Conservation (phyloP, 2,797 vertebrate genomes). For the Danionella dracula region DNA sequence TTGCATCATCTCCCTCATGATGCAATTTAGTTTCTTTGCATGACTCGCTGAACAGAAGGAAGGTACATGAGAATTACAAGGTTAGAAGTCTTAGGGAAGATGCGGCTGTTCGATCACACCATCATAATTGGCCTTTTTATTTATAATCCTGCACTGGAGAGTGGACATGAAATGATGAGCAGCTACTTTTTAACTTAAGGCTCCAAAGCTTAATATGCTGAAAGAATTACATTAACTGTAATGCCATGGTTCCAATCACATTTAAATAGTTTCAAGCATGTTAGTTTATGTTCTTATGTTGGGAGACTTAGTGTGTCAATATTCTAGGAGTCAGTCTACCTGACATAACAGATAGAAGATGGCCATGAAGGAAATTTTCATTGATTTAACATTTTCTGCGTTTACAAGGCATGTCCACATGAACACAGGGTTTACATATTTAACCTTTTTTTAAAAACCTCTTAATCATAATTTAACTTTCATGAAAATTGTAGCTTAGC, state of each 20-base stretch:
- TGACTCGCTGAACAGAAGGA: background rate
- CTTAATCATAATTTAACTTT: too few relatives aligned
- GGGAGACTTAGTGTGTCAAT: background rate
- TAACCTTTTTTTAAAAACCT: too few relatives aligned
- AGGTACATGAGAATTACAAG: background rate
- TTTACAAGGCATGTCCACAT: too few relatives aligned
- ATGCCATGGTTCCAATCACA: background rate
- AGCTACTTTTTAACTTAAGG: background rate
- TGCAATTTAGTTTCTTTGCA: background rate
- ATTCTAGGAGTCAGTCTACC: background rate
- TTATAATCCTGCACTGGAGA: background rate
- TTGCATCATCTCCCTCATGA: constrained; percentile 7
- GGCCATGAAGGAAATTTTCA: constrained; percentile 34
- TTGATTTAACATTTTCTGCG: constrained; percentile 58
- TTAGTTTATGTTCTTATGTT: too few relatives aligned
- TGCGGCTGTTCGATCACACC: constrained; percentile 1
- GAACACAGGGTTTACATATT: too few relatives aligned
- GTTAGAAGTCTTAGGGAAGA: constrained; percentile 11
- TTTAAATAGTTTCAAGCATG: too few relatives aligned
- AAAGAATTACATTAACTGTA: background rate
- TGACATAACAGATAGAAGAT: constrained; percentile 17
- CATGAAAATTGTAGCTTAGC: too few relatives aligned
- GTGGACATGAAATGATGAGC: background rate
- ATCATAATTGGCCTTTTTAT: background rate
- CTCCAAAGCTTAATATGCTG: background rate